Evolutionary conservation across 2,888 invertebrate genomes (phyloP).

Genomic region (Merodon equestris): DNA sequence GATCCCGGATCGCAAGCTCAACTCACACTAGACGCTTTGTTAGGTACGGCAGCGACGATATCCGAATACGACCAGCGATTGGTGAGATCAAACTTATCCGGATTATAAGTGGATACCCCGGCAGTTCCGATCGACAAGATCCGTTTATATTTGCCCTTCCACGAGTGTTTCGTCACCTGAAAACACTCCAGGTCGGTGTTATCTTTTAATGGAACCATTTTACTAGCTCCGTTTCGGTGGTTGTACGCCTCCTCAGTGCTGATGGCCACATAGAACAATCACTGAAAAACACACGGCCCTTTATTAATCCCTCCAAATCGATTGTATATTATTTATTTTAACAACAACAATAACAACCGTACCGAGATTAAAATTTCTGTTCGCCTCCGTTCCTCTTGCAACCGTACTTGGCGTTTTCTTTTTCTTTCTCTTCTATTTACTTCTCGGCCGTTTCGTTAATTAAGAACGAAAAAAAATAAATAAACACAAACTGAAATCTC

Average conservation of each 20-base stretch:
- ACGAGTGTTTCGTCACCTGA: constrained; percentile 97
- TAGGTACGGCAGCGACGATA: constrained; percentile 85
- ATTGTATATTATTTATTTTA: background rate
- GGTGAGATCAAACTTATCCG: constrained; percentile 91
- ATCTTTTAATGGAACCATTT: constrained; percentile 82
- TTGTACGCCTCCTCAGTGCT: constrained; percentile 30
- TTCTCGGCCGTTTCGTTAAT: constrained; percentile 29
- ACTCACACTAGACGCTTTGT: constrained; percentile 80
- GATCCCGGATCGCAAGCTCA: constrained; percentile 49
- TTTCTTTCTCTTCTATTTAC: no score
- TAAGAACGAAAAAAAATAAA: constrained; percentile 21
- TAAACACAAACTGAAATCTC: constrained; percentile 30
- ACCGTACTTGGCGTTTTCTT: constrained; percentile 4
- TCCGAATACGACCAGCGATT: constrained; percentile 95
- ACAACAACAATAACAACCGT: constrained; percentile 6
- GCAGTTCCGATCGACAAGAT: constrained; percentile 97
- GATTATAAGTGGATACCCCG: constrained; percentile 98
- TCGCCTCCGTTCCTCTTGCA: background rate
- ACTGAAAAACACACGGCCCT: constrained; percentile 21
- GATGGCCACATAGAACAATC: constrained; percentile 63
- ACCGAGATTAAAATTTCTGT: constrained; percentile 19
- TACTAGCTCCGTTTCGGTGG: constrained; percentile 53
- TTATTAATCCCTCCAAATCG: background rate
- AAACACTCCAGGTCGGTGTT: constrained; percentile 98
- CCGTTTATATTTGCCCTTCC: constrained; percentile 99